Evolutionary conservation across 2,888 invertebrate genomes (phyloP), one percentile per base, ranked within the genome.

Genomic region (Machimus rusticus): DNA sequence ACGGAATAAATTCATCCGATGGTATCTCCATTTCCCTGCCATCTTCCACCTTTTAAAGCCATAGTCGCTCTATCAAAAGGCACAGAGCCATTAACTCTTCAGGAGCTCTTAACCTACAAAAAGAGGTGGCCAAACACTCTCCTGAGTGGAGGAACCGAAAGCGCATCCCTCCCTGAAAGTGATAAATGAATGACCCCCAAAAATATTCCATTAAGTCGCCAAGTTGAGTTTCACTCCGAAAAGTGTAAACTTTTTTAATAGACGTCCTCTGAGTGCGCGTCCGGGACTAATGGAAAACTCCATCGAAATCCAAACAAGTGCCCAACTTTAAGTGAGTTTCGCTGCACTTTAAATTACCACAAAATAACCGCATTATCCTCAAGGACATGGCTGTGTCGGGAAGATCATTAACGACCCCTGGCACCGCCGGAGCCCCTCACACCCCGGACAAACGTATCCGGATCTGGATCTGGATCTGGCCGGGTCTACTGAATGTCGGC

Each of bases 341-440:
- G 37, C 39, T 84, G 82, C 82, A 79, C 51, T 79, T 66, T 84
- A 84, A 84, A 84, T 57, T 66, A 84, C 66, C 82, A 37, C 82
- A 37, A 84, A 84, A 66, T 84, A 84, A 84, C 82, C 82, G 37
- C 66, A 84, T 84, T 66, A 84, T 84, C 57, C 66, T 23, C 39
- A 84, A 84, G 39, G 66, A 66, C 82, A 84, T 84, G 23, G 39
- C 66, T 66, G 28, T 66, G 66, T 66, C 66, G 66, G 66, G 66
- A 9, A 66, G 82, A 66, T 84, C 82, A 84, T 84, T 84, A 84
- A 66, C 82, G 66, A 31, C n/a, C 31, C 5, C 16, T n/a, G 34
- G n/a, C 5, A 8, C n/a, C 51, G 3, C 51, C 51, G 51, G 51
- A 51, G 51, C 14, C 51, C 51, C 51, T 16, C n/a, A 16, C 3